These are phyloP conservation scores for Iselma pallidipennis DNA, from an alignment of 2,888 invertebrate species.

Conservation along the genomic window DNA sequence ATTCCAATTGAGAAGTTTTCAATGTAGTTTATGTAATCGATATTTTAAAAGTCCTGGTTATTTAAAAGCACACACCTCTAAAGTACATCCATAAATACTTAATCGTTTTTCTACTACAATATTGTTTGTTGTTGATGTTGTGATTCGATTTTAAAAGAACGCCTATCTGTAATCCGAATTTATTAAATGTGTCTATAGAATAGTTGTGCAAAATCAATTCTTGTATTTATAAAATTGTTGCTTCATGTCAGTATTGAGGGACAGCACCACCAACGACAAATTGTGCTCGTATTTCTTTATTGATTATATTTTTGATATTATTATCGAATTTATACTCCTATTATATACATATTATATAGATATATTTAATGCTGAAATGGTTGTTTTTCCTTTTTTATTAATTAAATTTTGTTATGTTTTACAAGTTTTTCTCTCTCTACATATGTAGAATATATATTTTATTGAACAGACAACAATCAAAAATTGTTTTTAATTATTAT, in stretches of 20 bases:
- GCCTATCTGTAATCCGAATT: constrained; percentile 2
- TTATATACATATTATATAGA: too few relatives aligned
- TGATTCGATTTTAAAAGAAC: too few relatives aligned
- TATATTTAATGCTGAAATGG: neutral
- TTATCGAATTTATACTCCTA: neutral
- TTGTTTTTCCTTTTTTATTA: neutral
- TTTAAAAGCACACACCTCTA: constrained; percentile 53
- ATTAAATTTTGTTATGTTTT: neutral
- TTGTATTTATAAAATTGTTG: too few relatives aligned
- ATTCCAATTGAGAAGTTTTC: constrained; percentile 51
- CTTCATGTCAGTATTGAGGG: neutral
- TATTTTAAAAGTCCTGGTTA: constrained; percentile 55
- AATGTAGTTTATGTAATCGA: constrained; percentile 51
- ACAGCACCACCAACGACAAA: neutral
- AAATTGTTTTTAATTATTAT: neutral
- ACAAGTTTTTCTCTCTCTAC: too few relatives aligned
- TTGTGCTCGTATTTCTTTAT: neutral
- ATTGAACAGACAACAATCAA: neutral
- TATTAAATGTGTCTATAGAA: neutral
- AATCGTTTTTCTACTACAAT: too few relatives aligned
- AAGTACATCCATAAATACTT: constrained; percentile 42
- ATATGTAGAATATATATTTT: neutral
- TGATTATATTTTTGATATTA: neutral
- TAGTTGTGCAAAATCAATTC: neutral
- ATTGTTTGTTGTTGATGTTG: constrained; percentile 1